Evolutionary conservation across 2,113 vertebrate species (phyloP).

Genomic region (Phylloscopus trochiloides): DNA sequence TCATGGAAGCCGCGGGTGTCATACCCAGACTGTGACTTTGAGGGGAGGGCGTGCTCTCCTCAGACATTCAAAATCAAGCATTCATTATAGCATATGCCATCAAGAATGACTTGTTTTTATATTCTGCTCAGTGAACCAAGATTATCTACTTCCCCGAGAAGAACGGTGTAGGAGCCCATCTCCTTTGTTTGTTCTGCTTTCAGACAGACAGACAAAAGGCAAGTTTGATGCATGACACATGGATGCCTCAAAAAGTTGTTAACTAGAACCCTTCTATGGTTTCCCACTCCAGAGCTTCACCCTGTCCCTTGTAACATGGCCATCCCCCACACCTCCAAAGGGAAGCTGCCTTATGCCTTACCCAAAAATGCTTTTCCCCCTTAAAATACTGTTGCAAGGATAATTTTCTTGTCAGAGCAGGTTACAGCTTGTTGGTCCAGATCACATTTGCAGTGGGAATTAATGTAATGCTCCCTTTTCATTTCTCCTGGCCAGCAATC

Average conservation of each 20-base stretch:
- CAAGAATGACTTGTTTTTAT: neutral
- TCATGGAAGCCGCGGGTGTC: neutral
- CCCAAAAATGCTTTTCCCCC: neutral
- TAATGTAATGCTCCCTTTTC: conserved; percentile 44
- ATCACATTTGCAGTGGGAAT: conserved; percentile 22
- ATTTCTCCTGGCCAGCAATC: conserved; percentile 33
- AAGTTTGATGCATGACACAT: conserved; percentile 9
- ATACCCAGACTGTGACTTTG: neutral
- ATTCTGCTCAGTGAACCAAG: conserved; percentile 33
- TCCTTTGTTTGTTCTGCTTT: conserved; percentile 43
- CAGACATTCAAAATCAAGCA: neutral
- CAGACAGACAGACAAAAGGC: conserved; percentile 30
- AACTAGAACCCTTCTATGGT: neutral
- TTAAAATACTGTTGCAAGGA: neutral
- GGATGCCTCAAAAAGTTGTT: conserved; percentile 14
- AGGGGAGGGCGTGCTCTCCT: neutral
- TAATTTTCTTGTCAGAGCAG: conserved; percentile 23
- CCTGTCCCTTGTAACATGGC: neutral
- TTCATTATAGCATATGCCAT: neutral
- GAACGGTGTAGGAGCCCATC: neutral
- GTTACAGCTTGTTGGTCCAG: conserved; percentile 30
- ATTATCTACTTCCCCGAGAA: conserved; percentile 25
- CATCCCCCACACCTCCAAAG: neutral
- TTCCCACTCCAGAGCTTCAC: neutral
- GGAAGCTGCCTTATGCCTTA: neutral